Percentiles rank a stretch among this genome's conserved stretches.
These are phyloP conservation scores for Lasioglossum lativentre DNA, from an alignment of 2,888 invertebrate genomes.

Conservation along the genomic window DNA sequence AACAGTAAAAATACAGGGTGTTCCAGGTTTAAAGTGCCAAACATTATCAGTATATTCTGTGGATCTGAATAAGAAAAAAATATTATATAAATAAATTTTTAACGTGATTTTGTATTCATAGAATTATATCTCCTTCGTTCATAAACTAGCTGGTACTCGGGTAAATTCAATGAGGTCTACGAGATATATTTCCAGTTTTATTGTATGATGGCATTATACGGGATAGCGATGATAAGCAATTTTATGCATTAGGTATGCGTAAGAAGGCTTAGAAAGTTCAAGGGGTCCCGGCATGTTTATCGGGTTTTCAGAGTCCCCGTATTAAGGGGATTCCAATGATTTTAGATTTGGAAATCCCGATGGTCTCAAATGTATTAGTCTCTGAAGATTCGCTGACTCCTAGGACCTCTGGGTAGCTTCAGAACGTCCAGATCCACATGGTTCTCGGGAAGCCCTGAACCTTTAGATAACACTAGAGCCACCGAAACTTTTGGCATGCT, in stretches of 20 bases:
- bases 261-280: neutral
- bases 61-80: no score
- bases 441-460: neutral
- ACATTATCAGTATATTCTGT: no score
- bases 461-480: neutral
- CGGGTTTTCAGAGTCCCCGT: neutral
- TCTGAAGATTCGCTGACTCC: neutral
- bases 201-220: no score
- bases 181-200: no score
- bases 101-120: no score
- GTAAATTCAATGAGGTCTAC: no score
- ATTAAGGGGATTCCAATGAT: neutral
- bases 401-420: neutral
- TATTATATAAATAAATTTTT: no score
- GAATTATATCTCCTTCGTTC: no score
- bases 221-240: no score
- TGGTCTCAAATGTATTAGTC: neutral
- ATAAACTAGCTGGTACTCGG: no score
- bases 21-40: no score
- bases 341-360: neutral
- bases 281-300: neutral
- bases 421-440: neutral
- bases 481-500: neutral
- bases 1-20: no score
- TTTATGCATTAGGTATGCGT: neutral